Percentiles rank a stretch among this genome's conserved stretches.
These are phyloP conservation scores for Leptinotarsa peninsularis DNA, from an alignment of 2,888 invertebrate species.

Conservation along the genomic window DNA sequence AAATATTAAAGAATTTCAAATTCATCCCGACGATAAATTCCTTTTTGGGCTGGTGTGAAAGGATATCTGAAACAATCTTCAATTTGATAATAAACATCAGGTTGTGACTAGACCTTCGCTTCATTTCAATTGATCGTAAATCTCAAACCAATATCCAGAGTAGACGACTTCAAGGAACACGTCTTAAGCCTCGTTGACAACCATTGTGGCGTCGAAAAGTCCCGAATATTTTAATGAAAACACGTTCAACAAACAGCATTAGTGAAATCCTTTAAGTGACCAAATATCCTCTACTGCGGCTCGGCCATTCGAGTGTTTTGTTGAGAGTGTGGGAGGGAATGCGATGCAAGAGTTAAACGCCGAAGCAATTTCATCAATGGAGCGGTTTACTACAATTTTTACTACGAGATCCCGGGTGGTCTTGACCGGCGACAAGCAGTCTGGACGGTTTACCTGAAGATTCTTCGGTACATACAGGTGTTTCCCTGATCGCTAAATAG, in stretches of 20 bases:
- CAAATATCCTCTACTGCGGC: conserved; percentile 12
- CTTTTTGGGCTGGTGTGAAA: too few species aligned
- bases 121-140: neutral
- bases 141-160: conserved; percentile 1
- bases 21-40: too few species aligned
- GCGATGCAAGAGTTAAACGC: conserved; percentile 42
- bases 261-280: conserved; percentile 15
- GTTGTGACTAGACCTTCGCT: too few species aligned
- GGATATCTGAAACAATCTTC: too few species aligned
- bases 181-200: neutral
- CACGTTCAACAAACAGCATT: conserved; percentile 18
- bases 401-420: conserved; percentile 56
- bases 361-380: conserved; percentile 48
- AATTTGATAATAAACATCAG: too few species aligned
- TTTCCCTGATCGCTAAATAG: neutral
- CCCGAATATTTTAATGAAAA: conserved; percentile 9
- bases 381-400: conserved; percentile 53
- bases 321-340: conserved; percentile 14
- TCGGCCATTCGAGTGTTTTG: conserved; percentile 8
- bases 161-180: neutral
- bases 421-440: conserved; percentile 35
- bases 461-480: conserved; percentile 3
- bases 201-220: conserved; percentile 1
- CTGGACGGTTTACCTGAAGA: conserved; percentile 6
- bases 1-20: too few species aligned